These are phyloP conservation scores for Philaenus spumarius DNA, from an alignment of 1,140 invertebrate species.

Conservation along the genomic window DNA sequence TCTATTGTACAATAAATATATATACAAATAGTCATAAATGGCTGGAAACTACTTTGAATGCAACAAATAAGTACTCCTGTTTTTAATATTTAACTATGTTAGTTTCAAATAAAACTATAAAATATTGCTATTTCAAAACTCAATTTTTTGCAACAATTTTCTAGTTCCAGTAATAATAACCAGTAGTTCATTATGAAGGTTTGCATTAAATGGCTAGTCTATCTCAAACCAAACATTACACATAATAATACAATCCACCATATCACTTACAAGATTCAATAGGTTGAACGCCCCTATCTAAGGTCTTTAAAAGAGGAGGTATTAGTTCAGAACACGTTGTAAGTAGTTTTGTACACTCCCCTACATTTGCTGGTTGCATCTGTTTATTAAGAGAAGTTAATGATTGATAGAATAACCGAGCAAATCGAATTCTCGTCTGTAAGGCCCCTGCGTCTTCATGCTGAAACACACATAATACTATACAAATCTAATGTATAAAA, in stretches of 20 bases:
- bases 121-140: background rate
- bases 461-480: constrained; percentile 37
- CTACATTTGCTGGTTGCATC: constrained; percentile 46
- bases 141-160: background rate
- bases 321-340: constrained; percentile 69
- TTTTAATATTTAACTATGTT: background rate
- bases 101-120: background rate
- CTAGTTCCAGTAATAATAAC: background rate
- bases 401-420: constrained; percentile 75
- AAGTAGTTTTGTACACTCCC: constrained; percentile 58
- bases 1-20: too few species aligned
- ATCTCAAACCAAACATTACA: background rate
- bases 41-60: too few species aligned
- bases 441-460: constrained; percentile 57
- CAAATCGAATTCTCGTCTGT: constrained; percentile 76
- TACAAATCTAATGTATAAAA: background rate
- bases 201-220: background rate
- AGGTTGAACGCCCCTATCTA: constrained; percentile 57
- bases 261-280: background rate
- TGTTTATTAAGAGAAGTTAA: constrained; percentile 60
- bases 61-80: too few species aligned
- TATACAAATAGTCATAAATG: too few species aligned
- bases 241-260: too few species aligned
- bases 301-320: constrained; percentile 69
- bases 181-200: background rate